Conservation (phyloP, 1,140 invertebrate genomes). For the Acyrthosiphon pisum region DNA sequence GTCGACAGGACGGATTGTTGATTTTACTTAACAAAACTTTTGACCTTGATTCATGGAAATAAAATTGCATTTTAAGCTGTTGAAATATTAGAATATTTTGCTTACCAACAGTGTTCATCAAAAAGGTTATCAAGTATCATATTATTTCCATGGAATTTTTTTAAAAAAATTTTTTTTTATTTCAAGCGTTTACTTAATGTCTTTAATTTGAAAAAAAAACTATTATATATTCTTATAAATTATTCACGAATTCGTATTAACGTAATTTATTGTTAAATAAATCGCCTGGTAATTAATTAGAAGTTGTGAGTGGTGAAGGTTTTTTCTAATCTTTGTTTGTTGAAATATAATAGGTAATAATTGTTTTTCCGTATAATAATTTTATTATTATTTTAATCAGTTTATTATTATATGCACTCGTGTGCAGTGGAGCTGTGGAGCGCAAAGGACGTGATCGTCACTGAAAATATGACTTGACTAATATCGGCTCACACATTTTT, state of each 20-base stretch:
- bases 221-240: neutral
- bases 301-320: neutral
- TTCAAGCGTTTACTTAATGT: neutral
- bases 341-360: neutral
- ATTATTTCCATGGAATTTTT: neutral
- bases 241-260: neutral
- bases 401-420: neutral
- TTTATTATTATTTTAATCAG: neutral
- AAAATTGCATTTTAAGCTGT: neutral
- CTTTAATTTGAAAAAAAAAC: neutral
- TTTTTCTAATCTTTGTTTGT: neutral
- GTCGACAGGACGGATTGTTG: neutral
- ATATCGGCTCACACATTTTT: neutral
- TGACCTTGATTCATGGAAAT: slow-evolving; percentile 6
- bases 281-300: neutral
- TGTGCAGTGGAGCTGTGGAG: neutral
- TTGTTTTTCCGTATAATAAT: neutral
- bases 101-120: neutral
- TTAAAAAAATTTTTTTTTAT: neutral
- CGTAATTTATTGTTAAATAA: slow-evolving; percentile 20
- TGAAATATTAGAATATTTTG: slow-evolving; percentile 30
- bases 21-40: neutral
- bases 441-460: neutral
- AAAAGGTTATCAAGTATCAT: neutral
- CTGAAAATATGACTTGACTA: neutral